These are phyloP conservation scores for Cynoglossus semilaevis DNA, from an alignment of 2,113 vertebrate genomes.

Conservation along the genomic window DNA sequence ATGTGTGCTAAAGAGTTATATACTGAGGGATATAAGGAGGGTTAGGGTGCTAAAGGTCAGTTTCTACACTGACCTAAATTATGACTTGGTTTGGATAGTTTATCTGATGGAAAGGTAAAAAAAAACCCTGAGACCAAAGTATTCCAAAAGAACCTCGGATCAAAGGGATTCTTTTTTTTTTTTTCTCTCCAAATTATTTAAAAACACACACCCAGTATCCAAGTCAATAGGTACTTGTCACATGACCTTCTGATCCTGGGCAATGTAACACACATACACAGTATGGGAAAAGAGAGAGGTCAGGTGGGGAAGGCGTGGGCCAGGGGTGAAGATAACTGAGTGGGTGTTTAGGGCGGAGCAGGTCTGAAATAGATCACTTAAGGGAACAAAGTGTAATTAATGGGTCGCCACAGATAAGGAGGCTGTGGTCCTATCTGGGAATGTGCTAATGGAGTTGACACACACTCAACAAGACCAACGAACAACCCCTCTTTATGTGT, in stretches of 20 bases:
- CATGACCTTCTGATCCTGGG: conserved; percentile 63
- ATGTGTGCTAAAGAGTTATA: too few species aligned
- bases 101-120: too few species aligned
- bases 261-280: conserved; percentile 11
- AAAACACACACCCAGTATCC: conserved; percentile 27
- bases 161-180: too few species aligned
- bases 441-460: conserved; percentile 83
- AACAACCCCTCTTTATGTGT: conserved; percentile 51
- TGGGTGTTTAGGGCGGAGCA: conserved; percentile 71
- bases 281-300: conserved; percentile 38
- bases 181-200: conserved; percentile 13
- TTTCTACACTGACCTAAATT: too few species aligned
- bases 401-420: conserved; percentile 80
- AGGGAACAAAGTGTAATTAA: conserved; percentile 86
- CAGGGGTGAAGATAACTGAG: conserved; percentile 71
- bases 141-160: too few species aligned
- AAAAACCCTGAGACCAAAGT: too few species aligned
- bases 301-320: conserved; percentile 61
- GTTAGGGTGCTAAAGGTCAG: too few species aligned
- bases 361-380: conserved; percentile 85
- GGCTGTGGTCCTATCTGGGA: conserved; percentile 78
- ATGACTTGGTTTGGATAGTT: too few species aligned
- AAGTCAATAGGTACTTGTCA: conserved; percentile 56
- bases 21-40: too few species aligned
- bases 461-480: conserved; percentile 75